These are phyloP conservation scores for Babyrousa celebensis DNA, from an alignment of 2,797 vertebrate species.

Conservation along the genomic window DNA sequence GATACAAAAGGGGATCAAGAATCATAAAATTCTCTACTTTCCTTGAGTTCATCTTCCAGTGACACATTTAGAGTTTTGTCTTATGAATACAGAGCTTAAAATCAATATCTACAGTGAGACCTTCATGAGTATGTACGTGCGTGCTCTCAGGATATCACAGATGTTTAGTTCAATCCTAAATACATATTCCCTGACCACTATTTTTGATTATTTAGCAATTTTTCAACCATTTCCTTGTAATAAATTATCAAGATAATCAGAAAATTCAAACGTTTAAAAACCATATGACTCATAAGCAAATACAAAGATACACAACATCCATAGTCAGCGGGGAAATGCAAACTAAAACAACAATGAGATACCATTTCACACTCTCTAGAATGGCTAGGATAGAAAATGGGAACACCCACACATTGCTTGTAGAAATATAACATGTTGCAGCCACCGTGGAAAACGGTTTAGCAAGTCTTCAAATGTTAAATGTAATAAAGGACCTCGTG, in stretches of 20 bases:
- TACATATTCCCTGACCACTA: not conserved
- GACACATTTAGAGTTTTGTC: not conserved
- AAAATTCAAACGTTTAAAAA: conserved; percentile 36
- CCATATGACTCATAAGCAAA: not conserved
- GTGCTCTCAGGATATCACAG: not conserved
- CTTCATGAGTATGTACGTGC: not conserved
- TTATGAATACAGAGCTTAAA: conserved; percentile 15
- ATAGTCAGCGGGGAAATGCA: not conserved
- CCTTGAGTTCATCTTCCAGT: not conserved
- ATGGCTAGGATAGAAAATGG: not conserved
- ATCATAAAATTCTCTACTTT: not conserved
- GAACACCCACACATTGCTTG: not conserved
- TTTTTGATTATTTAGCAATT: not conserved
- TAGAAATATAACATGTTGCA: not conserved
- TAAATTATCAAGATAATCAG: not conserved
- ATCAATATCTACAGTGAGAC: not conserved
- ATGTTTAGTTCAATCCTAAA: not conserved
- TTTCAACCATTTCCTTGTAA: not conserved
- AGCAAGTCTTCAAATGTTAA: conserved; percentile 10
- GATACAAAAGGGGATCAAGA: not conserved
- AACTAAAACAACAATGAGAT: not conserved
- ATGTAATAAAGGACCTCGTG: not conserved
- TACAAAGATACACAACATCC: not conserved
- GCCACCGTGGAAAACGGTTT: not conserved
- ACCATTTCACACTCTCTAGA: not conserved